phyloP scores from a whole-genome alignment of 1,140 invertebrate species.

The Drosophila erecta region DNA sequence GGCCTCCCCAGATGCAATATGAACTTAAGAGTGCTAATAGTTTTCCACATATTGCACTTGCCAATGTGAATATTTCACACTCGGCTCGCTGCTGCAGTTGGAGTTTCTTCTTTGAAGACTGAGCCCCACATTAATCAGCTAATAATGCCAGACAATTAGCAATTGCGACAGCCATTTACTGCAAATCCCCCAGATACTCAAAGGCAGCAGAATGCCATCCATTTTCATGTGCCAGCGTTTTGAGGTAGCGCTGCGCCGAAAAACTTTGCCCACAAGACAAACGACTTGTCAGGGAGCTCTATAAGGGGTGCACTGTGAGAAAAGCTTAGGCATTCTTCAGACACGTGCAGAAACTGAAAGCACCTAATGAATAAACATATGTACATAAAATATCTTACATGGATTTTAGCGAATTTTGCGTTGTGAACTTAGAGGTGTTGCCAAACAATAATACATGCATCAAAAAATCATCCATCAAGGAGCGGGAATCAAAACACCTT shows the following conservation, averaged over 20 bases:
- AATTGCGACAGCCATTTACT: slow-evolving; percentile 56
- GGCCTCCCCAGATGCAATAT: slow-evolving; percentile 49
- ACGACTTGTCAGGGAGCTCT: slow-evolving; percentile 50
- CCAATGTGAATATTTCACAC: slow-evolving; percentile 10
- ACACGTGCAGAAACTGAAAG: too few species aligned
- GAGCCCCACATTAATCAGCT: slow-evolving; percentile 45
- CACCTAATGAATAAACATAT: too few species aligned
- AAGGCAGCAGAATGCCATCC: slow-evolving; percentile 46
- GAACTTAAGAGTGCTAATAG: slow-evolving; percentile 24
- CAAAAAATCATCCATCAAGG: too few species aligned
- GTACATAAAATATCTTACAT: too few species aligned
- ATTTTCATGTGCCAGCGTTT: slow-evolving; percentile 68
- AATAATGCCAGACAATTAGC: slow-evolving; percentile 55
- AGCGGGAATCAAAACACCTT: background rate
- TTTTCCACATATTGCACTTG: slow-evolving; percentile 13
- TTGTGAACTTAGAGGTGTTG: too few species aligned
- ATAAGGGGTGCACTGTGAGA: slow-evolving; percentile 1
- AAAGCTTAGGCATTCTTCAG: background rate
- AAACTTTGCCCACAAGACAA: slow-evolving; percentile 67
- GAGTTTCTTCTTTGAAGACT: slow-evolving; percentile 16
- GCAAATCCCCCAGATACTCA: slow-evolving; percentile 33
- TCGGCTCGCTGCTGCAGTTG: slow-evolving; percentile 6
- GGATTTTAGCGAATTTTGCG: too few species aligned
- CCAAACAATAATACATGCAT: too few species aligned
- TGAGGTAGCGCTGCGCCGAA: slow-evolving; percentile 46